Base-by-base conservation (phyloP, 92 coral and sea anemone species). In the Heteractis magnifica region DNA sequence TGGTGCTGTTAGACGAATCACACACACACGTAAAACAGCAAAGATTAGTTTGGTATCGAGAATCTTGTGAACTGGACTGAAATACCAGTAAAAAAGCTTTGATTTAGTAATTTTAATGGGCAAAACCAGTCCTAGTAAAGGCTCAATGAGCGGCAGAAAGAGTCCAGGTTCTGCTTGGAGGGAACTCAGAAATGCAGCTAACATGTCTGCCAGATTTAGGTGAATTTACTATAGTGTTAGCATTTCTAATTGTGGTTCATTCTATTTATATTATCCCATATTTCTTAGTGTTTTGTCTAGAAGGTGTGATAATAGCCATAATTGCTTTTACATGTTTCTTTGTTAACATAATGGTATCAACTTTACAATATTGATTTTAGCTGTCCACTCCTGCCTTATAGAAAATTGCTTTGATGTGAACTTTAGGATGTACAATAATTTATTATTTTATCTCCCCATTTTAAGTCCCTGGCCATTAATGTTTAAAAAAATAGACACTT, bases 151-250 rank as follows among this genome's bases (percentile, higher is more conserved):
- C 10, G 55, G 79, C 26, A 86, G 79, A 51, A 82, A 72, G 44
- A 49, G 74, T 51, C 70, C 83, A 1, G 85, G 82, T 14, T 55
- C 85, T 21, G 89, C 74, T 19, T 94, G 98, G 98, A 91, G 87
- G 65, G 98, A 94, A 8, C 56, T 94, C 65, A 56, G 94, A 83
- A 90, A 87, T 56, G 90, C 94, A 4, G 62, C 93, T 3, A 84
- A 75, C 44, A 60, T 78, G 76, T 94, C 98, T 70, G 94, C 93
- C 70, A 89, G 80, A 83, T 87, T 94, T 77, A 94, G 98, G 98
- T 92, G 88, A 90, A 49, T 15, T 49, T 14, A 50, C 18, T 62
- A 60, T 14, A 50, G 48, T 80, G 21, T 6, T 23, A 8, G 34
- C 19, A 51, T 59, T 12, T 58, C 6, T 58, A 56, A 56, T 56